Percentiles rank a stretch among this genome's conserved stretches.
Conservation (phyloP, 2,888 invertebrate species). For the Melanotus villosus region DNA sequence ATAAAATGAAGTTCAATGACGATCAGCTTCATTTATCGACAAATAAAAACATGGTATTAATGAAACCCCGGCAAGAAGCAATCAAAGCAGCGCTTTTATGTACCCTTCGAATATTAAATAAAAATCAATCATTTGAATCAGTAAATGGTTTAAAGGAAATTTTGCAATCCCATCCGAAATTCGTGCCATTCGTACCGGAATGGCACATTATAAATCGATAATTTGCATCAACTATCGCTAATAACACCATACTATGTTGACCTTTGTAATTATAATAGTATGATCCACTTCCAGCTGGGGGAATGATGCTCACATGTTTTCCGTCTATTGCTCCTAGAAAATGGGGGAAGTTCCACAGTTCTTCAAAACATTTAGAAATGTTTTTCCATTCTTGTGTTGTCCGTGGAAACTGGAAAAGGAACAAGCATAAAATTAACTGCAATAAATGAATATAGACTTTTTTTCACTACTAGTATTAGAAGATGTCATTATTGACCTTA, state of each 20-base stretch:
- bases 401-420: conserved; percentile 48
- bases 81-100: no score
- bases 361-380: conserved; percentile 50
- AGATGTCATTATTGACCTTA: no score
- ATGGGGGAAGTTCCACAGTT: conserved; percentile 51
- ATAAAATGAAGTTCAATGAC: no score
- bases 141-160: no score
- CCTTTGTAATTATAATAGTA: conserved; percentile 56
- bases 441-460: no score
- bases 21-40: no score
- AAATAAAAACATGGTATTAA: no score
- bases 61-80: no score
- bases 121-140: no score
- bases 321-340: conserved; percentile 54
- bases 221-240: conserved; percentile 48
- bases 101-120: no score
- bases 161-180: no score
- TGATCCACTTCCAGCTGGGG: conserved; percentile 52
- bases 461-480: no score
- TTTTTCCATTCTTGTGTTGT: conserved; percentile 48
- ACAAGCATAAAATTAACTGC: background rate
- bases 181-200: conserved; percentile 45
- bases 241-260: conserved; percentile 42
- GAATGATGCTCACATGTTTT: conserved; percentile 53
- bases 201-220: conserved; percentile 48